phyloP scores from a whole-genome alignment of 1,140 invertebrate genomes.

The Varroa destructor region DNA sequence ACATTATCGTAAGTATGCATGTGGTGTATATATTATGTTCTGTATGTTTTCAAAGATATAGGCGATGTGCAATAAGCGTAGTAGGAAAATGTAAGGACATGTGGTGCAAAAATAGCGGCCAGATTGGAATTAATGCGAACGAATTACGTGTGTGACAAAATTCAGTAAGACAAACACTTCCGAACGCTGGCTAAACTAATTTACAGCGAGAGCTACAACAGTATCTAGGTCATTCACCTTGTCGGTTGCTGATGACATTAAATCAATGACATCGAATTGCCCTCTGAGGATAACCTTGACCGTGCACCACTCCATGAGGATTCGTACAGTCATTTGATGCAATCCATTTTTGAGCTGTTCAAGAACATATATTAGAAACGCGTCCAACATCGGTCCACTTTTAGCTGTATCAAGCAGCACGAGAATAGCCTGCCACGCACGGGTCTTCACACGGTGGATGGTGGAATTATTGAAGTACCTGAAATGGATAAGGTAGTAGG shows the following conservation, averaged over 20 bases:
- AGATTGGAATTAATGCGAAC: too few relatives aligned
- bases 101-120: too few relatives aligned
- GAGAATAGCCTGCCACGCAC: slow-evolving; percentile 14
- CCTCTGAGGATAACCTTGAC: not conserved
- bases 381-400: not conserved
- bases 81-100: too few relatives aligned
- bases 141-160: too few relatives aligned
- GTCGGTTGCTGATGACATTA: not conserved
- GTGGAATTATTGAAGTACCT: slow-evolving; percentile 24
- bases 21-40: too few relatives aligned
- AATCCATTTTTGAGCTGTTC: not conserved
- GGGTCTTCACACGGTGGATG: slow-evolving; percentile 15
- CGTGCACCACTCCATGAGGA: slow-evolving; percentile 20
- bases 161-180: too few relatives aligned
- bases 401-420: slow-evolving; percentile 1
- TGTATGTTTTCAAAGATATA: too few relatives aligned
- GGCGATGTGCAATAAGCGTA: too few relatives aligned
- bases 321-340: slow-evolving; percentile 23
- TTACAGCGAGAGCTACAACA: too few relatives aligned
- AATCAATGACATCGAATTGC: not conserved
- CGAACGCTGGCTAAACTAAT: too few relatives aligned
- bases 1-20: too few relatives aligned
- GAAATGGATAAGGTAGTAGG: not conserved
- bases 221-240: not conserved
- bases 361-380: not conserved